Conservation (phyloP, 2,888 invertebrate species). For the Tuberolachnus salignus region DNA sequence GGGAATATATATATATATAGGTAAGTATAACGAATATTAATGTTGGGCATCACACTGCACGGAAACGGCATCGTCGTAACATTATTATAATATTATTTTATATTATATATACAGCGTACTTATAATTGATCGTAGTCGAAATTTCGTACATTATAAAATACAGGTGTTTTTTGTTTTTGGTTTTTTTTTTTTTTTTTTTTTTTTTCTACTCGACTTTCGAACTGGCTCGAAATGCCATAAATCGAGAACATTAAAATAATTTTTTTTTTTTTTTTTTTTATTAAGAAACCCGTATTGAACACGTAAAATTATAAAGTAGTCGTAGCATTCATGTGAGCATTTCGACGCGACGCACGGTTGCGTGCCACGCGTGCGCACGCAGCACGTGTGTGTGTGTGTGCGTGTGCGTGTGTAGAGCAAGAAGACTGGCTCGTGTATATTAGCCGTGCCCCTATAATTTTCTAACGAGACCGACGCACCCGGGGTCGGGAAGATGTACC, state of each 20-base stretch:
- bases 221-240: slow-evolving; percentile 29
- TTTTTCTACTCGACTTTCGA: slow-evolving; percentile 17
- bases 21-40: slow-evolving; percentile 1
- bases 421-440: slow-evolving; percentile 13
- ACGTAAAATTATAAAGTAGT: slow-evolving; percentile 45
- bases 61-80: no score
- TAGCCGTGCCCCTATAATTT: slow-evolving; percentile 47
- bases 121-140: slow-evolving; percentile 33
- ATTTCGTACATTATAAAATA: slow-evolving; percentile 1
- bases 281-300: slow-evolving; percentile 45
- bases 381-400: background rate
- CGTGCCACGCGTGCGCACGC: slow-evolving; percentile 19
- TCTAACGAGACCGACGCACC: slow-evolving; percentile 33
- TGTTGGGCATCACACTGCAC: background rate
- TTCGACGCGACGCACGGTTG: slow-evolving; percentile 45
- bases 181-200: no score
- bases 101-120: background rate
- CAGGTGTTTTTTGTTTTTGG: slow-evolving; percentile 39
- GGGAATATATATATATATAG: no score
- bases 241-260: slow-evolving; percentile 44
- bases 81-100: no score
- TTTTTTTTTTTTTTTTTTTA: slow-evolving; percentile 17
- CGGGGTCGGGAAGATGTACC: background rate
- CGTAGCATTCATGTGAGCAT: slow-evolving; percentile 37
- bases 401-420: background rate